phyloP scores from a whole-genome alignment of 2,888 invertebrate species.

The Meiosimyza platycephala region DNA sequence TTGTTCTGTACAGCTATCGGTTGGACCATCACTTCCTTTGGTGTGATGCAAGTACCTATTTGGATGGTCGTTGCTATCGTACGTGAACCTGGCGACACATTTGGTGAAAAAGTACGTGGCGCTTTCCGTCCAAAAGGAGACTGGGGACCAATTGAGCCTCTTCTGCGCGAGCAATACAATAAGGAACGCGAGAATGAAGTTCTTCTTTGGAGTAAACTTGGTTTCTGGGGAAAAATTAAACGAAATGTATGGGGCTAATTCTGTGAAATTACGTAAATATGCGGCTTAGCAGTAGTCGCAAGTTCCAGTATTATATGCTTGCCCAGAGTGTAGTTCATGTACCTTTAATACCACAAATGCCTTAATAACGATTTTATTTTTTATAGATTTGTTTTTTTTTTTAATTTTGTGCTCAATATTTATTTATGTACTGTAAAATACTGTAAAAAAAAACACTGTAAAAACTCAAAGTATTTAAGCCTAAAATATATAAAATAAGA shows the following conservation, averaged over 20 bases:
- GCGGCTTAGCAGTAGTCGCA: background rate
- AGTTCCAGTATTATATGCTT: slow-evolving; percentile 7
- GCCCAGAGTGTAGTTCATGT: slow-evolving; percentile 7
- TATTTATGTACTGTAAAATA: too few relatives aligned
- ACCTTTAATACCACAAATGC: background rate
- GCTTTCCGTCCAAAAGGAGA: slow-evolving; percentile 69
- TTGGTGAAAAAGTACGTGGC: slow-evolving; percentile 62
- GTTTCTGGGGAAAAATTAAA: slow-evolving; percentile 55
- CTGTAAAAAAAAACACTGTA: too few relatives aligned
- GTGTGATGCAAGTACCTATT: slow-evolving; percentile 69
- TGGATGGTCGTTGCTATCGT: slow-evolving; percentile 63
- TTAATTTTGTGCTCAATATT: too few relatives aligned
- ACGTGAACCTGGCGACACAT: slow-evolving; percentile 57
- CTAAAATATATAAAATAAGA: too few relatives aligned
- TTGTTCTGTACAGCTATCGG: slow-evolving; percentile 60
- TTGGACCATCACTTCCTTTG: slow-evolving; percentile 69
- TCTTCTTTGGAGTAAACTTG: slow-evolving; percentile 49
- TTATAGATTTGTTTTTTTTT: background rate
- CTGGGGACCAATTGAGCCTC: slow-evolving; percentile 72
- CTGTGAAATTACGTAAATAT: background rate
- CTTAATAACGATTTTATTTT: slow-evolving; percentile 7
- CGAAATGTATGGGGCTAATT: slow-evolving; percentile 60
- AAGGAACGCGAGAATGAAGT: slow-evolving; percentile 61
- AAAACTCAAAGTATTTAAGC: too few relatives aligned
- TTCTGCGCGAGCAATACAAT: slow-evolving; percentile 69